Conservation (phyloP, 1,140 invertebrate species). For the Aphaenogaster ashmeadi region DNA sequence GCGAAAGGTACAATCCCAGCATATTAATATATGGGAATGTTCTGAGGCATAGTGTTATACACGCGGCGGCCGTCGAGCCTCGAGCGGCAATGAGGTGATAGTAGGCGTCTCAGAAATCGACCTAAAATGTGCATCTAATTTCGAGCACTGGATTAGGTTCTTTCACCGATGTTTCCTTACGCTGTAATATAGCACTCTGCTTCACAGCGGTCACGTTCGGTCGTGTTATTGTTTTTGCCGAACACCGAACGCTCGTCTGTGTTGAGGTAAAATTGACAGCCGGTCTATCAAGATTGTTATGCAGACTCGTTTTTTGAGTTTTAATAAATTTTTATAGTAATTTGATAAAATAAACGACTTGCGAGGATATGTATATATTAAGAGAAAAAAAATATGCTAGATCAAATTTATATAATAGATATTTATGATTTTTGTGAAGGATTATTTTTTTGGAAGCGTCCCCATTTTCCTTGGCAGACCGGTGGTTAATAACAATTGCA, state of each 20-base stretch:
- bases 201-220: slow-evolving; percentile 29
- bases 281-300: slow-evolving; percentile 24
- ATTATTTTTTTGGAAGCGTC: neutral
- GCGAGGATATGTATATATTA: neutral
- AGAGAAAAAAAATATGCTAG: neutral
- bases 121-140: too few species aligned
- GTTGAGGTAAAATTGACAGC: slow-evolving; percentile 18
- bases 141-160: neutral
- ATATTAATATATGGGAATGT: too few species aligned
- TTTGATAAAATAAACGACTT: slow-evolving; percentile 7
- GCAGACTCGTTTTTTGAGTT: slow-evolving; percentile 3
- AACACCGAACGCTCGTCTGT: slow-evolving; percentile 27
- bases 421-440: slow-evolving; percentile 5
- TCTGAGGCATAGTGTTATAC: too few species aligned
- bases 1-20: too few species aligned
- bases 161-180: slow-evolving; percentile 4
- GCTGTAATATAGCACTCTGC: neutral
- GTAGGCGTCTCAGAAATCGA: too few species aligned
- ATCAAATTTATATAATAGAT: neutral
- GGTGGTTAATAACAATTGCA: slow-evolving; percentile 43
- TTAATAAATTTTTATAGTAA: slow-evolving; percentile 12
- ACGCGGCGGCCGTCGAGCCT: too few species aligned
- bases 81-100: too few species aligned
- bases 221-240: slow-evolving; percentile 27
- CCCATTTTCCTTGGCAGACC: slow-evolving; percentile 8